These are phyloP conservation scores for Lutjanus campechanus DNA, from an alignment of 2,797 vertebrate genomes.

Conservation along the genomic window DNA sequence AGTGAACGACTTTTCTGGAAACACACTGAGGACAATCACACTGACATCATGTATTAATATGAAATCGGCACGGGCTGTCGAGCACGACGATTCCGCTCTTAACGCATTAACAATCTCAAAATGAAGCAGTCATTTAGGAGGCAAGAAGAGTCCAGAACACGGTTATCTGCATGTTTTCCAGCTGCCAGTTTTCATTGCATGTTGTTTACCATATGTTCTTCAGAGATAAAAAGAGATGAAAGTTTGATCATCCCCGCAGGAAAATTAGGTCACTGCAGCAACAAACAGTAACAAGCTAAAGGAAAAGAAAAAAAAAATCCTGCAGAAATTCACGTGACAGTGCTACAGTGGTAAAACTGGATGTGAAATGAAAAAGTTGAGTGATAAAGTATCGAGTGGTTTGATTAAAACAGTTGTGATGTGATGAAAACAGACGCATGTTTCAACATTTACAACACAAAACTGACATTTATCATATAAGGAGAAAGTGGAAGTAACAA, in stretches of 20 bases:
- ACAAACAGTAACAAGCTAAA: neutral
- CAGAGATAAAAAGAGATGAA: slow-evolving; percentile 4
- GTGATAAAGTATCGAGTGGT: no score
- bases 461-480: no score
- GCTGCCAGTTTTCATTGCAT: slow-evolving; percentile 4
- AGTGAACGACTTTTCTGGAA: slow-evolving; percentile 9
- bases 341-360: neutral
- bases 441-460: no score
- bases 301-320: neutral
- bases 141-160: neutral
- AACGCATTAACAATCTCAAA: neutral
- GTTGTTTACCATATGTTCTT: neutral
- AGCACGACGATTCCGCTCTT: neutral
- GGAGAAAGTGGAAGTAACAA: no score
- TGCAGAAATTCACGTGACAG: neutral
- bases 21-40: slow-evolving; percentile 4
- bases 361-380: no score
- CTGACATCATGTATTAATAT: slow-evolving; percentile 6
- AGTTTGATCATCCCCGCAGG: neutral
- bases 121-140: neutral
- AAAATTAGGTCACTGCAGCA: neutral
- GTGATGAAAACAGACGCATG: no score
- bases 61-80: neutral
- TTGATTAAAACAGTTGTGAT: no score
- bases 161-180: neutral